These are phyloP conservation scores for Rhabdophis nuchalis DNA, from an alignment of 2,797 vertebrate genomes.

Conservation along the genomic window DNA sequence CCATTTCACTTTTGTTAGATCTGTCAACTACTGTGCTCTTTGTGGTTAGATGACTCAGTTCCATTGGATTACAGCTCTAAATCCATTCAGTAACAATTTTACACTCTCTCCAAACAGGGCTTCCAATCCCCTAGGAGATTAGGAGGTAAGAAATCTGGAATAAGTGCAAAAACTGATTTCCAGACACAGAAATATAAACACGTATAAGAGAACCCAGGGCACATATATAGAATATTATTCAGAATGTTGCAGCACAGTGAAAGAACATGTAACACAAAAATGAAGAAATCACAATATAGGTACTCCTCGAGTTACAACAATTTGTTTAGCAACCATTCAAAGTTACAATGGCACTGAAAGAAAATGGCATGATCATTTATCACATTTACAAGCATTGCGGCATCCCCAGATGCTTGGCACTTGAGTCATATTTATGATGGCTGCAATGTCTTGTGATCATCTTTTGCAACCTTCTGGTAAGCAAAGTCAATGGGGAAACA, in stretches of 20 bases:
- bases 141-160: neutral
- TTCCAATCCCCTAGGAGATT: neutral
- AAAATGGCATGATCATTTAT: no score
- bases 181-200: neutral
- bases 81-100: neutral
- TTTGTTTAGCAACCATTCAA: no score
- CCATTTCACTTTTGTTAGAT: slow-evolving; percentile 62
- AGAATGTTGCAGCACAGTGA: neutral
- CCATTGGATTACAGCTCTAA: neutral
- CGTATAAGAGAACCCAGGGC: neutral
- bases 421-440: no score
- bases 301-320: no score
- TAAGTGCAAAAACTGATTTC: neutral
- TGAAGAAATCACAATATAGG: neutral
- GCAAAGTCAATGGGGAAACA: no score
- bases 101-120: neutral
- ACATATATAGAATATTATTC: neutral
- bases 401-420: no score
- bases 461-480: no score
- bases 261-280: neutral
- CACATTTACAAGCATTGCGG: no score
- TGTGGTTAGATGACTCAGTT: neutral
- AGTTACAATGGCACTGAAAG: no score
- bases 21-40: slow-evolving; percentile 57
- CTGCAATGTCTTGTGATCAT: no score